These are phyloP conservation scores for Hippocampus mohnikei DNA, from an alignment of 2,113 vertebrate genomes.

Conservation along the genomic window DNA sequence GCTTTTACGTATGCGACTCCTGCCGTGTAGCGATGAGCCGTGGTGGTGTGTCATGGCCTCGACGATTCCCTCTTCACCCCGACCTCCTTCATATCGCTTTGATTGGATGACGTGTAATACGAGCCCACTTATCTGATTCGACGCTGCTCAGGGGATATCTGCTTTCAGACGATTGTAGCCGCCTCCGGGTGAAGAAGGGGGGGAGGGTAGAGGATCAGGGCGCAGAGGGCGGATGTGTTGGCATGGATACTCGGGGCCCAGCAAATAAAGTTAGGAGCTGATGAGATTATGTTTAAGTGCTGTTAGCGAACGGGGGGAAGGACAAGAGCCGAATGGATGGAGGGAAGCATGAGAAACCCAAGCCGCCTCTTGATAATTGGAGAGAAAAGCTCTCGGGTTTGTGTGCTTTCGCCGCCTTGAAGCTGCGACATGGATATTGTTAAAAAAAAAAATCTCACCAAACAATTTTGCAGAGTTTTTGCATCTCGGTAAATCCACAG, in stretches of 20 bases:
- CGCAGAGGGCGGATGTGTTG: slow-evolving; percentile 65
- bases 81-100: slow-evolving; percentile 59
- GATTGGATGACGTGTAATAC: slow-evolving; percentile 68
- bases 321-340: slow-evolving; percentile 42
- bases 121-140: slow-evolving; percentile 70
- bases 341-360: slow-evolving; percentile 37
- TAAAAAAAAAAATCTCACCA: background rate
- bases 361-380: slow-evolving; percentile 35
- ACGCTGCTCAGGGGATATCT: slow-evolving; percentile 62
- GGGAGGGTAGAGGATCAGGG: slow-evolving; percentile 20
- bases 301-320: slow-evolving; percentile 60
- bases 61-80: slow-evolving; percentile 49
- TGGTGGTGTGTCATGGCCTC: slow-evolving; percentile 49
- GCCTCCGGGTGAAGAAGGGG: slow-evolving; percentile 58
- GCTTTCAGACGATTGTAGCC: slow-evolving; percentile 69
- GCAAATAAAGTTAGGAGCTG: slow-evolving; percentile 65
- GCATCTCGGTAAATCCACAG: too few relatives aligned
- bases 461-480: background rate
- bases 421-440: background rate
- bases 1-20: slow-evolving; percentile 28
- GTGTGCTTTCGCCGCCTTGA: background rate
- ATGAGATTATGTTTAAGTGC: slow-evolving; percentile 72
- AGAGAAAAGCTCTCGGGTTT: slow-evolving; percentile 20
- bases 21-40: slow-evolving; percentile 36
- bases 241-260: slow-evolving; percentile 64